A percentile compares a stretch with the other conserved stretches of the same genome.
Evolutionary conservation across 2,113 vertebrate genomes (phyloP).

Genomic region (Nibea coibor): DNA sequence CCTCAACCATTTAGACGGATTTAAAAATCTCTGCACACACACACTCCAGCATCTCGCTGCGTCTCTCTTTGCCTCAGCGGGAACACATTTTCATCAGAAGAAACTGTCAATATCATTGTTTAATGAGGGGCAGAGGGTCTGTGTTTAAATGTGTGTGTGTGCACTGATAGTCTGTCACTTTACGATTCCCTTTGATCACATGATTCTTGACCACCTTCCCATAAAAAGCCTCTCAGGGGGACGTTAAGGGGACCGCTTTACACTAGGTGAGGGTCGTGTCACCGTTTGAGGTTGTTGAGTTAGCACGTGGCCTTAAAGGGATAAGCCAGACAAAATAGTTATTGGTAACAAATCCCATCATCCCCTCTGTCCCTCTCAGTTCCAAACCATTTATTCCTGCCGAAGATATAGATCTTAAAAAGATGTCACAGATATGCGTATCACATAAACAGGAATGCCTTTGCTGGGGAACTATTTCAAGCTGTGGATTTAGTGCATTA

Average conservation of each 20-base stretch:
- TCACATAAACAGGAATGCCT: not conserved
- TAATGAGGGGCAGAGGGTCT: not conserved
- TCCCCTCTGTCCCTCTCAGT: not conserved
- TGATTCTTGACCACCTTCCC: slow-evolving; percentile 38
- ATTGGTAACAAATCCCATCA: not conserved
- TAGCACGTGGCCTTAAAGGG: not conserved
- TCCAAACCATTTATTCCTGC: not conserved
- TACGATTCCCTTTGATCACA: slow-evolving; percentile 41
- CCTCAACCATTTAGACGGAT: slow-evolving; percentile 25
- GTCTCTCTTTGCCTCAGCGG: not conserved
- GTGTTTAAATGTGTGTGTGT: slow-evolving; percentile 9
- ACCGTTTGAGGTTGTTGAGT: not conserved
- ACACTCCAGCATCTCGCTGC: not conserved
- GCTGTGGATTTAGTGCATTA: not conserved
- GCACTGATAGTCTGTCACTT: slow-evolving; percentile 9
- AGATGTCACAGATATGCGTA: not conserved
- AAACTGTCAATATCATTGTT: slow-evolving; percentile 8
- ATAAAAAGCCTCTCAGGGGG: slow-evolving; percentile 14
- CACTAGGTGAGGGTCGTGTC: slow-evolving; percentile 1
- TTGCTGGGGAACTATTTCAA: slow-evolving; percentile 7
- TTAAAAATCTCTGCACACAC: slow-evolving; percentile 1
- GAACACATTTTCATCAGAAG: slow-evolving; percentile 14
- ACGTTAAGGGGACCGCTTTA: not conserved
- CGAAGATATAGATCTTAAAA: not conserved
- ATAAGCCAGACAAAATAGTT: not conserved